A percentile compares a stretch with the other conserved stretches of the same genome.
These are phyloP conservation scores for Gymnosoma rotundatum DNA, from an alignment of 2,888 invertebrate genomes.

Conservation along the genomic window DNA sequence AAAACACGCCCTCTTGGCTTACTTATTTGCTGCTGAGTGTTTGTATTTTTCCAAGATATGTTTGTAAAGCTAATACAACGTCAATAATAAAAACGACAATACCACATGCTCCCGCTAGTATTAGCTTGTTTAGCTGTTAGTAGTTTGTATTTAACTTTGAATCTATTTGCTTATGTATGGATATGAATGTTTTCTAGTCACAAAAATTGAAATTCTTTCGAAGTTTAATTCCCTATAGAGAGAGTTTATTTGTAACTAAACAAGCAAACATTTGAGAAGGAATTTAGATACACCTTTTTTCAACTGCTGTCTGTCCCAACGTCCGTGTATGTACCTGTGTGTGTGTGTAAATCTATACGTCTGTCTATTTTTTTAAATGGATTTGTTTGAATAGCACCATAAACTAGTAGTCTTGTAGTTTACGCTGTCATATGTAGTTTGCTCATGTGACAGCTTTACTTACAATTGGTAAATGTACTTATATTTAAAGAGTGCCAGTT, in stretches of 20 bases:
- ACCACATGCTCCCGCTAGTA: conserved; percentile 46
- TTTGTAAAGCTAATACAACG: conserved; percentile 52
- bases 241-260: conserved; percentile 49
- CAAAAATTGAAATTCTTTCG: conserved; percentile 56
- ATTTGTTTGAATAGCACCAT: conserved; percentile 7
- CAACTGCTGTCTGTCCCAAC: conserved; percentile 10
- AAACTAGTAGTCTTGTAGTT: conserved; percentile 31
- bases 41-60: conserved; percentile 18
- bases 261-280: conserved; percentile 11
- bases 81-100: conserved; percentile 43
- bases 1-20: conserved; percentile 51
- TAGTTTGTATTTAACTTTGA: conserved; percentile 31
- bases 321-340: background rate
- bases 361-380: background rate
- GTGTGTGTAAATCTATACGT: background rate
- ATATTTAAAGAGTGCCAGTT: conserved; percentile 7
- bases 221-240: conserved; percentile 60
- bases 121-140: conserved; percentile 44
- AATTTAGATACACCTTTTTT: conserved; percentile 63
- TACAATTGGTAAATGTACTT: conserved; percentile 52
- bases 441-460: conserved; percentile 66
- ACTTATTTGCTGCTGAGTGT: background rate
- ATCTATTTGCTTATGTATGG: background rate
- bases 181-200: conserved; percentile 45
- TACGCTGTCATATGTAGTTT: conserved; percentile 62